phyloP scores from a whole-genome alignment of 2,113 vertebrate species.

The Oreotragus oreotragus region DNA sequence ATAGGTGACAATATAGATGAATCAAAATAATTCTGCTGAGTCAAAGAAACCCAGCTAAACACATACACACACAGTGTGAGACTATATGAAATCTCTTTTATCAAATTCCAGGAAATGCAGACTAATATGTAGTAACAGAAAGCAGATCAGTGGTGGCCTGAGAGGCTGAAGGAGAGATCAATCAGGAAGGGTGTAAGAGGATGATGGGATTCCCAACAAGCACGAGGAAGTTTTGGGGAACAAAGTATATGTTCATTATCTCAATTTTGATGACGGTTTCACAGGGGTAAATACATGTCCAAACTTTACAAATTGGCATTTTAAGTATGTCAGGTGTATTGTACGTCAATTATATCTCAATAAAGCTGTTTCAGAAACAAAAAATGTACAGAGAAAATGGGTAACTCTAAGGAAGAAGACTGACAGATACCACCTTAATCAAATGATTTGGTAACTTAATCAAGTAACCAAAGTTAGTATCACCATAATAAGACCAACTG shows the following conservation, averaged over 20 bases:
- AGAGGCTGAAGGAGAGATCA: background rate
- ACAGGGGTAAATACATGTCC: background rate
- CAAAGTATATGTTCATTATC: background rate
- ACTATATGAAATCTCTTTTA: background rate
- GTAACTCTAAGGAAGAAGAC: background rate
- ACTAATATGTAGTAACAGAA: background rate
- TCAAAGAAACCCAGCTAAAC: background rate
- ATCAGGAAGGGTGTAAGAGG: background rate
- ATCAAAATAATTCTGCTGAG: background rate
- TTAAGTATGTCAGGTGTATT: background rate
- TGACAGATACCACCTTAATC: background rate
- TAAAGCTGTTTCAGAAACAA: background rate
- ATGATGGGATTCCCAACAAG: background rate
- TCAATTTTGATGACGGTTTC: background rate
- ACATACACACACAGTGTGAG: background rate
- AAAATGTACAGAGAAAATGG: background rate
- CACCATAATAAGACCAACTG: background rate
- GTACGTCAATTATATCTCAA: background rate
- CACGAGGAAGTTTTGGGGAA: background rate
- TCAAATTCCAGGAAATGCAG: background rate
- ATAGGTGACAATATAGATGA: background rate
- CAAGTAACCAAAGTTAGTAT: background rate
- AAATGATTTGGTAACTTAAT: too few relatives aligned
- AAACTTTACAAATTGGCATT: background rate
- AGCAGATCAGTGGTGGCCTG: background rate